phyloP scores from a whole-genome alignment of 2,797 vertebrate species.

The Xerus rutilus region DNA sequence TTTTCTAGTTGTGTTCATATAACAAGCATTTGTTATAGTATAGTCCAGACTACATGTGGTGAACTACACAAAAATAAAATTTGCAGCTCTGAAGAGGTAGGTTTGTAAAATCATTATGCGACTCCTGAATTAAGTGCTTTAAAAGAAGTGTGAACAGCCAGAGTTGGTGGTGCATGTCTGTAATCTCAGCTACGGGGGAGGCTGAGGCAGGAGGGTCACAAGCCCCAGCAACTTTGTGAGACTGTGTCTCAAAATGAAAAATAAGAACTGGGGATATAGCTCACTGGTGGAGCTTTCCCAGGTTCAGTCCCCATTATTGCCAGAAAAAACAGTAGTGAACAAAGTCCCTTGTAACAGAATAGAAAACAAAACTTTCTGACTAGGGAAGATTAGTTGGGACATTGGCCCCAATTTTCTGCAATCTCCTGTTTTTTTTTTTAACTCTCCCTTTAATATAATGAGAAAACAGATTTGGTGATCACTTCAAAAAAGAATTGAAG shows the following conservation, averaged over 20 bases:
- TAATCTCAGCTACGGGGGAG: too few relatives aligned
- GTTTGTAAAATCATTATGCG: neutral
- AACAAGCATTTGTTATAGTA: neutral
- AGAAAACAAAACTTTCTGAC: neutral
- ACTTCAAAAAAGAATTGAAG: constrained; percentile 25
- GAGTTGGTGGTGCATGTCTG: too few relatives aligned
- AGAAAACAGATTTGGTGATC: neutral
- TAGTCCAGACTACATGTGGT: neutral
- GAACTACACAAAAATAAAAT: neutral
- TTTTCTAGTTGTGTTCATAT: neutral
- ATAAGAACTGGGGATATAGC: too few relatives aligned
- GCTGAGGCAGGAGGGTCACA: too few relatives aligned
- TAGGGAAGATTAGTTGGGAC: neutral
- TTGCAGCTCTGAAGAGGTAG: neutral
- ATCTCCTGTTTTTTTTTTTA: neutral
- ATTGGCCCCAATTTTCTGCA: neutral
- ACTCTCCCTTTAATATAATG: neutral
- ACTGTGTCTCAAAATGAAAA: too few relatives aligned
- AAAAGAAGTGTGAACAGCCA: neutral
- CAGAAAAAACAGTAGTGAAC: neutral
- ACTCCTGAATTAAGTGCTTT: neutral
- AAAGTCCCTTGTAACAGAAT: neutral
- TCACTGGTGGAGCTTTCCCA: too few relatives aligned
- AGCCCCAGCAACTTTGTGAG: too few relatives aligned
- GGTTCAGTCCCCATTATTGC: too few relatives aligned